These are phyloP conservation scores for Osmerus mordax DNA, from an alignment of 2,113 vertebrate genomes.

Conservation along the genomic window DNA sequence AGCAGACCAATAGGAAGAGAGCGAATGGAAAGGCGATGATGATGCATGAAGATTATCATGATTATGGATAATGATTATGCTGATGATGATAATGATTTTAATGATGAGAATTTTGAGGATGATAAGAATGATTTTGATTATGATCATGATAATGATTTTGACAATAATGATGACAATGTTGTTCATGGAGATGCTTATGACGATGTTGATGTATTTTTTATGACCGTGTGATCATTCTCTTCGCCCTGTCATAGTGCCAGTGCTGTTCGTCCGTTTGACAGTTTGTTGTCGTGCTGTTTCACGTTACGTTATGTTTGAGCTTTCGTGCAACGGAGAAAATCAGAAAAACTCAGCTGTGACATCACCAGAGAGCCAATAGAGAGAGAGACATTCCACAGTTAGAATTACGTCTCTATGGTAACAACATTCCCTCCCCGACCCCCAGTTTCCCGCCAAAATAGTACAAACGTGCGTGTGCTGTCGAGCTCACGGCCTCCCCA, in stretches of 20 bases:
- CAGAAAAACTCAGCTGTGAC: slow-evolving; percentile 38
- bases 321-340: slow-evolving; percentile 34
- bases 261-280: slow-evolving; percentile 56
- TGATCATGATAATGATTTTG: slow-evolving; percentile 18
- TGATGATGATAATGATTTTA: not conserved
- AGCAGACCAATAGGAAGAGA: slow-evolving; percentile 58
- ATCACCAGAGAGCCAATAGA: slow-evolving; percentile 12
- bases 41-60: slow-evolving; percentile 10
- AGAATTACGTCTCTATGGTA: slow-evolving; percentile 1
- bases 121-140: not conserved
- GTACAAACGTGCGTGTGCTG: slow-evolving; percentile 55
- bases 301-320: slow-evolving; percentile 16
- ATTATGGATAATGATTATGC: slow-evolving; percentile 24
- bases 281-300: slow-evolving; percentile 24
- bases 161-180: slow-evolving; percentile 24
- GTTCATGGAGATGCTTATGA: slow-evolving; percentile 36
- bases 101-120: not conserved
- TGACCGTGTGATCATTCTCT: slow-evolving; percentile 47
- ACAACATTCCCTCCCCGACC: slow-evolving; percentile 13
- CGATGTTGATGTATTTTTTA: slow-evolving; percentile 50
- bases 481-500: slow-evolving; percentile 65
- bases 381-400: not conserved
- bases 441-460: slow-evolving; percentile 56
- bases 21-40: not conserved
- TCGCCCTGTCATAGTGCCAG: slow-evolving; percentile 64